Evolutionary conservation across 2,797 vertebrate genomes (phyloP), one percentile per base, ranked within the genome.

Genomic region (Bovichtus variegatus): DNA sequence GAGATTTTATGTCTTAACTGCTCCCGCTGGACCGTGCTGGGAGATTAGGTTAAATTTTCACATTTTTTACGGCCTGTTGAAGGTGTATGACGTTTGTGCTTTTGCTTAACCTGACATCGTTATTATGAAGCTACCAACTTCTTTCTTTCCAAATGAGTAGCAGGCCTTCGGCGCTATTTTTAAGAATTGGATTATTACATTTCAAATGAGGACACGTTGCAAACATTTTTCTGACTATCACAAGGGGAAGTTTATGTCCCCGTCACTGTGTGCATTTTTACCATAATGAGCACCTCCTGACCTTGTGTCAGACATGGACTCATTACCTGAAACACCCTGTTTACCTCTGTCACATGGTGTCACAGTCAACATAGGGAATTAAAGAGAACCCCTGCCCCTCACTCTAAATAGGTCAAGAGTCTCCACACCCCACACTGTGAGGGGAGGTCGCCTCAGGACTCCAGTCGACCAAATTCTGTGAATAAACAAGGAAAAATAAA

Each of bases 271-370:
- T 57, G 74, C 19, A 21, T 77, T 78, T 81, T 59, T 25, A 50
- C 61, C 62, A 6, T 85, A 90, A 90, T 83, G 69, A 84, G 64
- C 78, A 40, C 76, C 81, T 84, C 84, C 75, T 82, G 80, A 91
- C 84, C 79, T 65, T 34, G 62, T 47, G 53, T 65, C 77, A 86
- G 80, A 85, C 82, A 29, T 64, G 62, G 43, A 67, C 64, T 92
- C 87, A 88, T 93, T 92, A 92, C 77, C 64, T 82, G 74, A 71
- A 78, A 74, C 43, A 9, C 76, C 18, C 46, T 85, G 86, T 91
- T 87, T 88, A 80, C 82, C 54, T 87, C 87, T 90, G 91, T 93
- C 92, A 90, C 80, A 88, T 81, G 73, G 57, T 19, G 74, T 92
- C 85, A 87, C 19, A 63, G 50, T 91, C 89, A 89, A 71, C 46